Evolutionary conservation across 2,888 invertebrate genomes (phyloP).

Genomic region (Macrophya alboannulata): DNA sequence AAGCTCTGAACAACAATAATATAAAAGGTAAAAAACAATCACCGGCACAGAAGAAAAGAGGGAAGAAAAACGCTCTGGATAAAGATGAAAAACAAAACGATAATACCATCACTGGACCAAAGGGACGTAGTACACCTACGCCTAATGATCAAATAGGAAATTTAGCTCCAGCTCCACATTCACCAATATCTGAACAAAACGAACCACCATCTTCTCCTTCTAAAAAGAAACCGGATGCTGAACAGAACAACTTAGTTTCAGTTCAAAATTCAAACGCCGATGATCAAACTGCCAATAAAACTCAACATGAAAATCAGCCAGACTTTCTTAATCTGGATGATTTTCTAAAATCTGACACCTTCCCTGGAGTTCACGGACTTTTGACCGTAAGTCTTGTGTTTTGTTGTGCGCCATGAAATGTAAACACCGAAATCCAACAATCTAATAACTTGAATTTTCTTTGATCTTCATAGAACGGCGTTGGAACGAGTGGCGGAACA

Average conservation of each 20-base stretch:
- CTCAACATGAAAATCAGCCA: constrained; percentile 64
- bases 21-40: constrained; percentile 78
- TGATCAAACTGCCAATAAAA: constrained; percentile 68
- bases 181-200: constrained; percentile 76
- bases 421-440: not conserved
- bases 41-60: constrained; percentile 79
- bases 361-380: constrained; percentile 88
- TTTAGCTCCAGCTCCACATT: constrained; percentile 73
- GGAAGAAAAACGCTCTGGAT: constrained; percentile 78
- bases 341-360: constrained; percentile 90
- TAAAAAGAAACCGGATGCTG: constrained; percentile 68
- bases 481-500: constrained; percentile 81
- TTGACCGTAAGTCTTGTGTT: constrained; percentile 83
- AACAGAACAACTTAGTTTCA: constrained; percentile 62
- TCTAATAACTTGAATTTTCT: constrained; percentile 49
- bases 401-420: not conserved
- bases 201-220: constrained; percentile 65
- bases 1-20: constrained; percentile 64
- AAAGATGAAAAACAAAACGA: constrained; percentile 74
- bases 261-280: constrained; percentile 67
- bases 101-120: constrained; percentile 68
- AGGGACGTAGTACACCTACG: constrained; percentile 78
- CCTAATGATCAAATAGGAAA: constrained; percentile 74
- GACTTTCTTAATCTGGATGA: constrained; percentile 93
- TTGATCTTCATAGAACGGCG: constrained; percentile 84